A percentile compares a stretch with the other conserved stretches of the same genome.
These are phyloP conservation scores for Scaptomyza pallida DNA, from an alignment of 1,140 invertebrate genomes.

Conservation along the genomic window DNA sequence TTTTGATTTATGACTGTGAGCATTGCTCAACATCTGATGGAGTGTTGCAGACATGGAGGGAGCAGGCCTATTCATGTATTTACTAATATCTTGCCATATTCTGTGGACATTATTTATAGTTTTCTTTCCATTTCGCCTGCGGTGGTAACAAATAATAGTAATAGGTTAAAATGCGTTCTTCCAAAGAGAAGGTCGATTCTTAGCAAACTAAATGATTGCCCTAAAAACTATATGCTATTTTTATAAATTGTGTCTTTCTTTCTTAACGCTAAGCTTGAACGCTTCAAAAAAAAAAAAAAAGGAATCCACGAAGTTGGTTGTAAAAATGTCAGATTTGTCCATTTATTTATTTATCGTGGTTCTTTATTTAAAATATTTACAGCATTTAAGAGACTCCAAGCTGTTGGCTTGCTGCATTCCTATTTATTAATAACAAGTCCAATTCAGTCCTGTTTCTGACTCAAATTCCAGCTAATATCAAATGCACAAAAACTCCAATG, in stretches of 20 bases:
- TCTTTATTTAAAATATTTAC: no score
- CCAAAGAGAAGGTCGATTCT: no score
- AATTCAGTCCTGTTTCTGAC: neutral
- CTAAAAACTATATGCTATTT: no score
- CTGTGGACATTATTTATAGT: constrained; percentile 74
- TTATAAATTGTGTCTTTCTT: no score
- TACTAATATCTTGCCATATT: constrained; percentile 61
- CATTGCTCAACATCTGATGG: constrained; percentile 28
- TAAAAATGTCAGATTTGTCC: no score
- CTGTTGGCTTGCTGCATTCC: neutral
- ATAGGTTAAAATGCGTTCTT: constrained; percentile 36
- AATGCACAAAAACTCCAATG: constrained; percentile 3
- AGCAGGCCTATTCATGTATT: constrained; percentile 41
- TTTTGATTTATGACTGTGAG: constrained; percentile 68
- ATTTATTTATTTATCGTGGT: no score
- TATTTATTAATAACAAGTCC: neutral
- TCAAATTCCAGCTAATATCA: neutral
- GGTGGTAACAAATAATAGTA: constrained; percentile 66
- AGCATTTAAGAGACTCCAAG: no score
- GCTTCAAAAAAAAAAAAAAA: no score
- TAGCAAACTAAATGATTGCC: no score
- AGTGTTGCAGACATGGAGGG: constrained; percentile 28
- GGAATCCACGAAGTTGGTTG: no score
- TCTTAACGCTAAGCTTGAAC: no score
- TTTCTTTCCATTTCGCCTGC: constrained; percentile 33